phyloP scores from a whole-genome alignment of 64 coral and sea anemone species.

The Stichodactyla mertensii region DNA sequence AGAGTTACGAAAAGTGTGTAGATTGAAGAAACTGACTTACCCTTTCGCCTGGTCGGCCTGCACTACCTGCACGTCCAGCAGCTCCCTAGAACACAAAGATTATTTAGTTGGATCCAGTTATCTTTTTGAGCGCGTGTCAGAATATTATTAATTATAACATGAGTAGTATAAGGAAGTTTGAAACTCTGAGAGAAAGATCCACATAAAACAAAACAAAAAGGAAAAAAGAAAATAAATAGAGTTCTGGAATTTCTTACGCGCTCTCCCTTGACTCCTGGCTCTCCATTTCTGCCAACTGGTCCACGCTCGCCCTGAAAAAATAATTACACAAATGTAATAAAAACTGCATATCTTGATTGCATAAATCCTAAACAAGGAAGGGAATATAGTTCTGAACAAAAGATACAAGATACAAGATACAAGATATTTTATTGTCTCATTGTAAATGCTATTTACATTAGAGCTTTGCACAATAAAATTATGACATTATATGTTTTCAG shows the following conservation, averaged over 20 bases:
- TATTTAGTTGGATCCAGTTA: neutral
- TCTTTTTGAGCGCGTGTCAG: too few relatives aligned
- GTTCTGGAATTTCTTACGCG: neutral
- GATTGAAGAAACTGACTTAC: neutral
- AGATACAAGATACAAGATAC: too few relatives aligned
- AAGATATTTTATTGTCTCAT: too few relatives aligned
- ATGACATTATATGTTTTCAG: too few relatives aligned
- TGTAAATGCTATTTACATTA: too few relatives aligned
- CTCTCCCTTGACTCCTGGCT: conserved; percentile 12
- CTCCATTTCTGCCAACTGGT: conserved; percentile 41
- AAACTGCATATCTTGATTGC: neutral
- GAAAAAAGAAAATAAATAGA: neutral
- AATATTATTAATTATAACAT: too few relatives aligned
- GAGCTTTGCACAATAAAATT: too few relatives aligned
- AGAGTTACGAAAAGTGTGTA: neutral
- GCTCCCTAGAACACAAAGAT: conserved; percentile 27
- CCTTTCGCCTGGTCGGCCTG: conserved; percentile 28
- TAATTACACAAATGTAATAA: neutral
- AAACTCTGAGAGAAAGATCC: neutral
- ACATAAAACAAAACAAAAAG: too few relatives aligned
- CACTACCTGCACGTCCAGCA: conserved; percentile 7
- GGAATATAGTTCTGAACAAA: too few relatives aligned
- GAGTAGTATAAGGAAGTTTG: too few relatives aligned
- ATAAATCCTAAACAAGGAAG: too few relatives aligned
- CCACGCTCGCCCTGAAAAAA: conserved; percentile 50